Base-by-base conservation (phyloP, 2,113 vertebrate genomes). In the Axis porcinus region DNA sequence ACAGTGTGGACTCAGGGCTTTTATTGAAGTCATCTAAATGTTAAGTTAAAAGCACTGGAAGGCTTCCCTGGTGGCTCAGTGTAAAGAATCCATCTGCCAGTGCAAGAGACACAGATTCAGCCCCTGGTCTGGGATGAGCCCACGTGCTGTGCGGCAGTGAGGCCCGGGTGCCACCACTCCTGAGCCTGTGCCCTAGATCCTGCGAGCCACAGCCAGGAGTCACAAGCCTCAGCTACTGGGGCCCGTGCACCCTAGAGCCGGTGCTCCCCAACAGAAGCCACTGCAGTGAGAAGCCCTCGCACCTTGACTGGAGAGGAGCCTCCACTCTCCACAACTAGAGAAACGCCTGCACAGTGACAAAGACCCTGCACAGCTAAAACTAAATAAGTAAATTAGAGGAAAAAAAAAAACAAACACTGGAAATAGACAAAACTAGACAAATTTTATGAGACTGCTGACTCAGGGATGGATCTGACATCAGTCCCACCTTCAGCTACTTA, bases 201-300 rank as follows among this genome's bases (percentile, higher is more conserved):
- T 23, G 0, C 5, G 5, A 40, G 19, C 67, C 2, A 0, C n/a
- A 40, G n/a, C n/a, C 9, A 55, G 7, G 62, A 64, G 62, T 33
- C 62, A 4, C 4, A 7, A 19, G 62, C 16, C 62, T 17, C 62
- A 9, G 62, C 17, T 17, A 2, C 64, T 1, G 8, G 64, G 13
- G 21, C 67, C 36, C 21, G 12, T 0, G 21, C 8, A 11, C 8
- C n/a, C 9, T 10, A 70, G n/a, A 21, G 64, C 64, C 4, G 9
- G n/a, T 23, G 67, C n/a, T 23, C 67, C n/a, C n/a, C 67, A 40
- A 1, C n/a, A 43, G 70, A 13, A 25, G 70, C 11, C 70, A 14
- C 70, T 43, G 70, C 36, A 2, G 1, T 1, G 23, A 14, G 67
- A 40, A 70, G n/a, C 19, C 64, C 67, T 23, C 19, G 17, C n/a